phyloP scores from a whole-genome alignment of 2,888 invertebrate genomes.

The Acanthococcus lagerstroemiae region DNA sequence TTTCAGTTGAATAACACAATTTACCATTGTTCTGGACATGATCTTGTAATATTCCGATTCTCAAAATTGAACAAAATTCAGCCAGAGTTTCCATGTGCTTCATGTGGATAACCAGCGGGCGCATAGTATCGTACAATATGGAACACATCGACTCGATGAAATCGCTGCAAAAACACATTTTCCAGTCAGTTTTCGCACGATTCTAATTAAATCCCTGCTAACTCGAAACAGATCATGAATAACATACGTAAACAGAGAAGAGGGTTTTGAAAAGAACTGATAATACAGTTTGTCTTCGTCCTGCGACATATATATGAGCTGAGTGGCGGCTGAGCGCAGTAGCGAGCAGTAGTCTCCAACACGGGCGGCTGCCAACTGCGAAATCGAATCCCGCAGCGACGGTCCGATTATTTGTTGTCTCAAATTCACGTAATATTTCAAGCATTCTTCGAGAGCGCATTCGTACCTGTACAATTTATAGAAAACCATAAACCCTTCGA shows the following conservation, averaged over 20 bases:
- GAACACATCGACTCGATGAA: conserved; percentile 68
- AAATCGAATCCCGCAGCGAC: conserved; percentile 28
- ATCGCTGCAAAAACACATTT: conserved; percentile 9
- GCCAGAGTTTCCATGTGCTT: conserved; percentile 95
- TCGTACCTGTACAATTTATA: conserved; percentile 33
- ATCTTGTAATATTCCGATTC: conserved; percentile 84
- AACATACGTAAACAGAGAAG: conserved; percentile 54
- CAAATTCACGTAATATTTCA: conserved; percentile 29
- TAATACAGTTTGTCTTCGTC: conserved; percentile 87
- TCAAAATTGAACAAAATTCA: conserved; percentile 86
- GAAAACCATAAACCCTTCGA: too few relatives aligned
- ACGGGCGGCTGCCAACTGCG: conserved; percentile 24
- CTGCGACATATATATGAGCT: conserved; percentile 84
- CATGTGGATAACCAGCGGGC: conserved; percentile 90
- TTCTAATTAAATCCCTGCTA: not conserved
- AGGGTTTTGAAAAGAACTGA: conserved; percentile 72
- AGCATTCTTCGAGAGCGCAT: conserved; percentile 29
- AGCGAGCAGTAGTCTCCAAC: conserved; percentile 64
- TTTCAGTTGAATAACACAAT: conserved; percentile 39
- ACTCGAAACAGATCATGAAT: not conserved
- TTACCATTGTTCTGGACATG: conserved; percentile 74
- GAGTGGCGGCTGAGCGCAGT: conserved; percentile 76
- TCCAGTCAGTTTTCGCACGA: conserved; percentile 5
- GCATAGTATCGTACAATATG: conserved; percentile 78
- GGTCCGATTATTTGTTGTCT: conserved; percentile 31